phyloP scores from a whole-genome alignment of 2,113 vertebrate genomes.

The Puffinus mauretanicus region DNA sequence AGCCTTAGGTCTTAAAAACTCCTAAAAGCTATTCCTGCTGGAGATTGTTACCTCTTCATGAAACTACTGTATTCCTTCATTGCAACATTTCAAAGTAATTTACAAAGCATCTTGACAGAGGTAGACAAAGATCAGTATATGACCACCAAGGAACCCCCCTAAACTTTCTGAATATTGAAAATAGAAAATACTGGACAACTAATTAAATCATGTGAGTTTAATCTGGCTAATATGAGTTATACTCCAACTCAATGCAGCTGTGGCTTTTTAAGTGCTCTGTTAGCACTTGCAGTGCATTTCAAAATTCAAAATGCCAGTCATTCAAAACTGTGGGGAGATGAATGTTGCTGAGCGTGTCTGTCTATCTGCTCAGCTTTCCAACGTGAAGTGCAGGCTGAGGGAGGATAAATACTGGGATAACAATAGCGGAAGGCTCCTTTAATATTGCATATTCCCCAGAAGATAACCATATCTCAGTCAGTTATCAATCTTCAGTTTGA shows the following conservation, averaged over 20 bases:
- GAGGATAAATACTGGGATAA: not conserved
- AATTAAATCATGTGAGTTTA: not conserved
- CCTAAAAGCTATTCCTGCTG: not conserved
- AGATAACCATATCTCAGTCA: not conserved
- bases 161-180: not conserved
- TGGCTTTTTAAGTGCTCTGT: not conserved
- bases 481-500: not conserved
- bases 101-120: not conserved
- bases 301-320: not conserved
- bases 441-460: not conserved
- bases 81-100: not conserved
- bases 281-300: not conserved
- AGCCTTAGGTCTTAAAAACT: not conserved
- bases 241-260: not conserved
- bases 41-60: not conserved
- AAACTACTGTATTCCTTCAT: not conserved
- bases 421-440: not conserved
- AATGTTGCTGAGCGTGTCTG: not conserved
- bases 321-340: not conserved
- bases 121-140: not conserved
- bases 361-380: not conserved
- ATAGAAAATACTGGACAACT: not conserved
- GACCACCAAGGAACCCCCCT: not conserved
- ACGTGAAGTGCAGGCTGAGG: not conserved
- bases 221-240: not conserved